Base-by-base conservation (phyloP, 2,888 invertebrate genomes). In the Biston betularia region DNA sequence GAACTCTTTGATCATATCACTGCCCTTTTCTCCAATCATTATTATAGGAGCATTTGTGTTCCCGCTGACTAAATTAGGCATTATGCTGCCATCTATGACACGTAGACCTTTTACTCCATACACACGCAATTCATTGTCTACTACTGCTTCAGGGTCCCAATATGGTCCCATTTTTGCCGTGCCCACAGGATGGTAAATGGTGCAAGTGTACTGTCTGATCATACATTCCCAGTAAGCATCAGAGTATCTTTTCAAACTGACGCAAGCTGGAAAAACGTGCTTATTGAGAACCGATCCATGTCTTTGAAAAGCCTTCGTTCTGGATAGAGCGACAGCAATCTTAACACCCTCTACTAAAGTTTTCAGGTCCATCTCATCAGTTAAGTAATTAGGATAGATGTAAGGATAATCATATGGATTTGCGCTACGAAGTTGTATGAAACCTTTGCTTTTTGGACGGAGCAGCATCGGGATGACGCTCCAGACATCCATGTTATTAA, bases 361-460 rank as follows among this genome's bases (percentile, higher is more conserved):
- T 70, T 96, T 96, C 71, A 97, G 93, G 77, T 99, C 99, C 70
- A 95, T 93, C 24, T 97, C 89, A 63, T 98, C 97, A 15, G 95
- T 88, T 79, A 99, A 95, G 83, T 99, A 99, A 84, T 99, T 99
- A 0, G 99, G 98, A 78, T 98, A 97, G 63, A 99, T 98, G 67
- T 97, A 94, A 0, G 99, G 99, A 78, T 97, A 97, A 65, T 98
- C 97, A 75, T 96, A 96, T 0, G 99, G 98, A 86, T 98, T 97
- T 12, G 95, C 95, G 73, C 97, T 97, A 9, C 97, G 95, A 24
- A 99, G 87, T 75, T 96, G 97, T 34, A 99, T 96, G 35, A 94
- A 94, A 0, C 99, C 99, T 77, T 94, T 95, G 80, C 98, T 98
- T 74, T 95, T 96, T 0, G 99, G 98, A 33, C 99, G 94, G 69